phyloP scores from a whole-genome alignment of 92 coral and sea anemone species.

The Montipora capitata region DNA sequence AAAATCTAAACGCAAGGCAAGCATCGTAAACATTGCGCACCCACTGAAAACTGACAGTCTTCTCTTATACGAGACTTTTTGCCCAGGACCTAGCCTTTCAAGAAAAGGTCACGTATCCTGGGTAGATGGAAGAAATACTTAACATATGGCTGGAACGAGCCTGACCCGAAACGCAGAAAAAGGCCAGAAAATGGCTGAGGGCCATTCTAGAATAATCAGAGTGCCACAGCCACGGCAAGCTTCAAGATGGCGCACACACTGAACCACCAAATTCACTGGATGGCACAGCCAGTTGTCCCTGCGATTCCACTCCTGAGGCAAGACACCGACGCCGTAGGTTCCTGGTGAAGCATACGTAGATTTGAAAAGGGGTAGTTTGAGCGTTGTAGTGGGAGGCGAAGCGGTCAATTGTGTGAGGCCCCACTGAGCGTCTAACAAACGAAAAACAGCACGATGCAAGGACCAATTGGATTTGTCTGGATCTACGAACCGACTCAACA shows the following conservation, averaged over 20 bases:
- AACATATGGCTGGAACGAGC: constrained; percentile 13
- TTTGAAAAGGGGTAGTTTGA: too few species aligned
- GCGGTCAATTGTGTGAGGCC: too few species aligned
- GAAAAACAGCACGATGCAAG: too few species aligned
- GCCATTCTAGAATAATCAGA: constrained; percentile 52
- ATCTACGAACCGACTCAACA: too few species aligned
- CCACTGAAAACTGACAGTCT: constrained; percentile 30
- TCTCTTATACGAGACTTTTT: not conserved
- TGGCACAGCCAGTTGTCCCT: constrained; percentile 11
- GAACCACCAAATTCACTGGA: constrained; percentile 31
- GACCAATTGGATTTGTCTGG: too few species aligned
- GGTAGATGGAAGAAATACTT: constrained; percentile 30
- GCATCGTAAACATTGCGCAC: constrained; percentile 17
- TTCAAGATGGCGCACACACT: not conserved
- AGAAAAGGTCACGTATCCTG: constrained; percentile 26
- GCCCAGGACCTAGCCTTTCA: constrained; percentile 45
- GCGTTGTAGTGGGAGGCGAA: too few species aligned
- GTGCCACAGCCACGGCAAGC: constrained; percentile 33
- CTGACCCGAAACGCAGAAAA: constrained; percentile 9
- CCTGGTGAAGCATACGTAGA: too few species aligned
- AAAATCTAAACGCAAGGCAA: constrained; percentile 28
- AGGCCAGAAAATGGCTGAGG: constrained; percentile 41
- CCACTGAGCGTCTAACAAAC: too few species aligned
- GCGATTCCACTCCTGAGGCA: not conserved
- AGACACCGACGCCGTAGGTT: not conserved